phyloP scores from a whole-genome alignment of 2,888 invertebrate genomes.

The Luffia ferchaultella region DNA sequence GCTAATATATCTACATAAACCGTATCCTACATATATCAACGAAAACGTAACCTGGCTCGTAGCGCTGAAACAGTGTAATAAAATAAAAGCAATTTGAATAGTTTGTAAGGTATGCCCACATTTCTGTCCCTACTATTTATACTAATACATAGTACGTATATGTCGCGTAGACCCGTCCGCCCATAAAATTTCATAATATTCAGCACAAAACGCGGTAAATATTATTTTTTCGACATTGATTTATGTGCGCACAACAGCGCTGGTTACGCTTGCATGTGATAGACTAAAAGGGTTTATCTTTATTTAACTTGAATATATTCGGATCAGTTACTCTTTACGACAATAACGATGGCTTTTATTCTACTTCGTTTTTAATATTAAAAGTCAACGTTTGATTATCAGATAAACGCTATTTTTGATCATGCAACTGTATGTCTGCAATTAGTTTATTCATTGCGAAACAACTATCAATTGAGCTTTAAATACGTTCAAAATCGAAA shows the following conservation, averaged over 20 bases:
- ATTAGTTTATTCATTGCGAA: no score
- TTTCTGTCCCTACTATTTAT: not conserved
- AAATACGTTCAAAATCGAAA: no score
- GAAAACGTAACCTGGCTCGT: not conserved
- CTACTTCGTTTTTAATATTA: no score
- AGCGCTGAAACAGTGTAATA: not conserved
- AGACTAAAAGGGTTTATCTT: not conserved
- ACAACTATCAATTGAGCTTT: no score
- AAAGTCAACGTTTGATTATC: no score
- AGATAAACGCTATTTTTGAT: no score
- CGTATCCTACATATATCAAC: not conserved
- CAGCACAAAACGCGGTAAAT: slow-evolving; percentile 41
- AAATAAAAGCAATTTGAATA: not conserved
- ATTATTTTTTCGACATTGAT: slow-evolving; percentile 51
- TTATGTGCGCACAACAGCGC: slow-evolving; percentile 35
- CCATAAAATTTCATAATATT: slow-evolving; percentile 47
- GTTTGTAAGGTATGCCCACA: not conserved
- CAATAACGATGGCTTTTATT: no score
- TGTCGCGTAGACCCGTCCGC: slow-evolving; percentile 13
- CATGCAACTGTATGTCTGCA: no score
- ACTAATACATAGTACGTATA: not conserved
- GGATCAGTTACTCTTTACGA: no score
- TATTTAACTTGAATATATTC: not conserved
- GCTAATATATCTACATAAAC: no score
- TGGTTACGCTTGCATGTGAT: slow-evolving; percentile 9